These are phyloP conservation scores for Clarias macrocephalus DNA, from an alignment of 2,113 vertebrate genomes.

Conservation along the genomic window DNA sequence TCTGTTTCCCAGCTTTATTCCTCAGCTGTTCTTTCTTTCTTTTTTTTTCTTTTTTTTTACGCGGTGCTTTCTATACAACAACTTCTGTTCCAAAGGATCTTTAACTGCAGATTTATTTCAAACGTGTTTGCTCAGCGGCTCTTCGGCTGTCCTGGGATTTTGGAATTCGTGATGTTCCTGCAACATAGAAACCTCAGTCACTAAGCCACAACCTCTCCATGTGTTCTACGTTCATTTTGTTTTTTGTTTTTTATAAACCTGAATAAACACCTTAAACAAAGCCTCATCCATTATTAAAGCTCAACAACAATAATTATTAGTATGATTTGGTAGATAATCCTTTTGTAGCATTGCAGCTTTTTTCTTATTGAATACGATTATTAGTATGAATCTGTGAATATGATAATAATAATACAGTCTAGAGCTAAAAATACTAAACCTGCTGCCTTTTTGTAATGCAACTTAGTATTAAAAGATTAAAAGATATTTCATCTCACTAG, in stretches of 20 bases:
- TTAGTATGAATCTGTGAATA: neutral
- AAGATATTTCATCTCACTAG: neutral
- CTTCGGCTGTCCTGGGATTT: neutral
- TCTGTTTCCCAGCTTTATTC: constrained; percentile 18
- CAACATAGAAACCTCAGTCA: neutral
- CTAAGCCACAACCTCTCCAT: neutral
- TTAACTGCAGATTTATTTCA: neutral
- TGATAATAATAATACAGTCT: neutral
- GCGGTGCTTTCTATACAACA: neutral
- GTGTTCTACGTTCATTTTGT: neutral
- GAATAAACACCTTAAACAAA: neutral
- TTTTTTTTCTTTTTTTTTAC: neutral
- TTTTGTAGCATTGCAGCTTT: neutral
- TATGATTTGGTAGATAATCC: neutral
- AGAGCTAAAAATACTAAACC: neutral
- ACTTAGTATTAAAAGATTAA: neutral
- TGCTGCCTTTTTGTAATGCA: neutral
- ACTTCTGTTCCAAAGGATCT: neutral
- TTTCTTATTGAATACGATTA: neutral
- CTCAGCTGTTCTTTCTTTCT: constrained; percentile 11
- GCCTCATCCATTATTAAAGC: neutral
- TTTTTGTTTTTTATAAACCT: neutral
- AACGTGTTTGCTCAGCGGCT: neutral
- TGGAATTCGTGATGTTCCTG: neutral
- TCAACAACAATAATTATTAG: neutral